phyloP scores from a whole-genome alignment of 2,888 invertebrate species.

The Vanessa cardui region DNA sequence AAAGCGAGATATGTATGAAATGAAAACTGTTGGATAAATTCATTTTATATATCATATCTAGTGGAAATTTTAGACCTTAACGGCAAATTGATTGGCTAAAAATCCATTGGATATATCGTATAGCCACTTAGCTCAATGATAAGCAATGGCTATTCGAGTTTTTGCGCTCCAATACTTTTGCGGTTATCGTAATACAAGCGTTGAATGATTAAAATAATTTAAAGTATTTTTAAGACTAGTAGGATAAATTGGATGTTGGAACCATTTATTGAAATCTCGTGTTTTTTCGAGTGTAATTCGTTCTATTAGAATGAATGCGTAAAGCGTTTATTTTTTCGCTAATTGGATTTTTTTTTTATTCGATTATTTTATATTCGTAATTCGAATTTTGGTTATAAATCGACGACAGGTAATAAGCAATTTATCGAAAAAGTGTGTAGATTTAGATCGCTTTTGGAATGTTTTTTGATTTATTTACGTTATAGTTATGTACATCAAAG shows the following conservation, averaged over 20 bases:
- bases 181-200: background rate
- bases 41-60: background rate
- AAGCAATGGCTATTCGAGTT: background rate
- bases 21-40: slow-evolving; percentile 7
- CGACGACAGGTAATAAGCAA: no score
- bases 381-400: background rate
- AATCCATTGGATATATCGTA: background rate
- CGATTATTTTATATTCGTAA: background rate
- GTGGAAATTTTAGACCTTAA: background rate
- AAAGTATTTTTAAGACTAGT: background rate
- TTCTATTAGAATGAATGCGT: background rate
- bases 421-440: no score
- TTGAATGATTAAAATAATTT: background rate
- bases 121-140: background rate
- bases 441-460: no score
- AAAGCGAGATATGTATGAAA: slow-evolving; percentile 23
- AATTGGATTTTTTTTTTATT: background rate
- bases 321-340: background rate
- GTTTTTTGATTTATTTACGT: no score
- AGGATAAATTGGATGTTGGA: background rate
- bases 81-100: background rate
- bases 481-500: no score
- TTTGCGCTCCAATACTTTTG: background rate
- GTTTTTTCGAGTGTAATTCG: background rate
- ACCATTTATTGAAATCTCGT: background rate